These are phyloP conservation scores for Oreonectes daqikongensis DNA, from an alignment of 2,797 vertebrate genomes.

Conservation along the genomic window DNA sequence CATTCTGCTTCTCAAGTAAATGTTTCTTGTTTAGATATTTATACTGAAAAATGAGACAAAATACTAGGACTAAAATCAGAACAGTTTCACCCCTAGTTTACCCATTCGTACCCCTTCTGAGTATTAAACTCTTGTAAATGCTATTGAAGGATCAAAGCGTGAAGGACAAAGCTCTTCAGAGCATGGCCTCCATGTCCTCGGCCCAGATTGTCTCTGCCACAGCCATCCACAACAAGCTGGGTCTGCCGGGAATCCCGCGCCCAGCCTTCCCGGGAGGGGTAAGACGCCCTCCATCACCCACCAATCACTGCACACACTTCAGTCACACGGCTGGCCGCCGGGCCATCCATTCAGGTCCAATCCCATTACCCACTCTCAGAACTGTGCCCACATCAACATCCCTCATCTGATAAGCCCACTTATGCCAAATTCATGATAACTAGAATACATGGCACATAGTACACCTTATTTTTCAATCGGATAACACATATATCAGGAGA, in stretches of 20 bases:
- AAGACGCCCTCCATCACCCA: conserved; percentile 73
- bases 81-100: conserved; percentile 38
- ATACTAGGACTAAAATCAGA: not conserved
- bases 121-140: conserved; percentile 84
- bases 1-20: no score
- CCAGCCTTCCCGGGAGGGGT: conserved; percentile 97
- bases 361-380: conserved; percentile 75
- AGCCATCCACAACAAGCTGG: conserved; percentile 99
- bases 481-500: conserved; percentile 39
- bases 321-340: conserved; percentile 24
- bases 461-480: conserved; percentile 42
- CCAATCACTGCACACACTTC: conserved; percentile 22
- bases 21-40: not conserved
- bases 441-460: conserved; percentile 48
- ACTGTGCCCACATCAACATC: conserved; percentile 70
- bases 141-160: conserved; percentile 98
- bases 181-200: conserved; percentile 99
- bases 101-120: conserved; percentile 64
- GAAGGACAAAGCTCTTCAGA: conserved; percentile 99
- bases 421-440: conserved; percentile 75
- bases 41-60: no score
- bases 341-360: conserved; percentile 65
- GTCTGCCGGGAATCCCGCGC: conserved; percentile 96
- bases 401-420: conserved; percentile 75
- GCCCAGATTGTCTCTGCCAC: conserved; percentile 99